A percentile compares a stretch with the other conserved stretches of the same genome.
phyloP scores from a whole-genome alignment of 2,113 vertebrate species.

The Numenius arquata region DNA sequence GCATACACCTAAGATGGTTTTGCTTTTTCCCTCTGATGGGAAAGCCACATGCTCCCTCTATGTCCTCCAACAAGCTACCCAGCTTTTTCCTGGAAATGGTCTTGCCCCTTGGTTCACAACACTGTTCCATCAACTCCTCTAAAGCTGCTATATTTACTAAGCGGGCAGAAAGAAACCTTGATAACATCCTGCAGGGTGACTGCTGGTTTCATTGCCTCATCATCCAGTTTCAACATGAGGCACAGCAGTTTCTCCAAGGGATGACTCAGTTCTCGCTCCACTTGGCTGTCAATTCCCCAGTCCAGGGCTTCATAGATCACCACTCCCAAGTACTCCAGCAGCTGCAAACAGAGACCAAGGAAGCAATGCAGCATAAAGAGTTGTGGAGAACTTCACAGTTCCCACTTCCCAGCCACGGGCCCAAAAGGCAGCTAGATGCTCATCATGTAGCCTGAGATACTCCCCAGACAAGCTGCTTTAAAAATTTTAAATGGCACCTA shows the following conservation, averaged over 20 bases:
- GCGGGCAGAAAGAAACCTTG: slow-evolving; percentile 55
- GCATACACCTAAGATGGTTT: neutral
- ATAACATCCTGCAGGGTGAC: slow-evolving; percentile 66
- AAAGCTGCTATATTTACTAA: neutral
- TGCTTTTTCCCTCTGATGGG: neutral
- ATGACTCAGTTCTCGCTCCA: slow-evolving; percentile 69
- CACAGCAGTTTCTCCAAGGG: slow-evolving; percentile 69
- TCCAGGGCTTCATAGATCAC: slow-evolving; percentile 76
- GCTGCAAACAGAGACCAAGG: slow-evolving; percentile 43
- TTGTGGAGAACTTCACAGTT: neutral
- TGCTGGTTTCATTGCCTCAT: neutral
- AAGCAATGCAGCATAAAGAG: neutral
- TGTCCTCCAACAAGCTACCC: neutral
- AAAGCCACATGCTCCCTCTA: neutral
- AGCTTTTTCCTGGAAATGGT: neutral
- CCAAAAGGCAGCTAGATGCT: neutral
- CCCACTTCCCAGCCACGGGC: neutral
- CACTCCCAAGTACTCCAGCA: slow-evolving; percentile 68
- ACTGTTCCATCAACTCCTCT: neutral
- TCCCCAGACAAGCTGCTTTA: neutral
- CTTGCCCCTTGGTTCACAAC: neutral
- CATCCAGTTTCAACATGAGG: slow-evolving; percentile 68
- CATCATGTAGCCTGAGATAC: neutral
- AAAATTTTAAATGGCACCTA: neutral
- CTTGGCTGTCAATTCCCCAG: slow-evolving; percentile 72